A percentile compares a stretch with the other conserved stretches of the same genome.
These are phyloP conservation scores for Squalus acanthias DNA, from an alignment of 2,797 vertebrate species.

Conservation along the genomic window DNA sequence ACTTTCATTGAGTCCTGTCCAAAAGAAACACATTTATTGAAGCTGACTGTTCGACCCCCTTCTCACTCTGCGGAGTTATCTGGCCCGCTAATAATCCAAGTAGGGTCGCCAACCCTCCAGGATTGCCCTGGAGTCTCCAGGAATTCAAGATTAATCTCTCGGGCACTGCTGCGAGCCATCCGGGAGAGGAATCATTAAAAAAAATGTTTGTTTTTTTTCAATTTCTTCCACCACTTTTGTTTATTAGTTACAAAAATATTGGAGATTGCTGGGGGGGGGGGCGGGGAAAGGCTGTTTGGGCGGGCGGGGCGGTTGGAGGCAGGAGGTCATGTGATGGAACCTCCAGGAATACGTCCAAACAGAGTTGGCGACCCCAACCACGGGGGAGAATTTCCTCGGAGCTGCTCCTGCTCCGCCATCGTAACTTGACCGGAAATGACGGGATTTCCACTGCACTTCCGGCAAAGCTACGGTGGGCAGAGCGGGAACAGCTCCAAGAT, in stretches of 20 bases:
- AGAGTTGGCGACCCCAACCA: not conserved
- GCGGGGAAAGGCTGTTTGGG: too few species aligned
- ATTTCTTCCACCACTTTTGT: not conserved
- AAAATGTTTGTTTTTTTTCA: not conserved
- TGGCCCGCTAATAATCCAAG: too few species aligned
- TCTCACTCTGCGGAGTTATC: too few species aligned
- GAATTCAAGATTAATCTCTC: not conserved
- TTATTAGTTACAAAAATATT: not conserved
- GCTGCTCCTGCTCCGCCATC: not conserved
- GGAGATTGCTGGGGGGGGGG: too few species aligned
- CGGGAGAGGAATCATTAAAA: not conserved
- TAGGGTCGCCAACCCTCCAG: not conserved
- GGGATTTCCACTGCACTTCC: not conserved
- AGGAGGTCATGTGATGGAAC: not conserved
- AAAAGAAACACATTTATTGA: not conserved
- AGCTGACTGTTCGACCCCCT: not conserved
- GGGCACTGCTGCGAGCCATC: not conserved
- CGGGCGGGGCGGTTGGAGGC: not conserved
- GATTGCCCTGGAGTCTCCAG: not conserved
- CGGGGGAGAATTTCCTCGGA: not conserved
- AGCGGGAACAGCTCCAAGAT: not conserved
- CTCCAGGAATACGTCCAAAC: not conserved
- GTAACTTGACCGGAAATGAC: not conserved
- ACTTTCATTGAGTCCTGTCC: not conserved
- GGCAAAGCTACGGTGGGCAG: not conserved